These are phyloP conservation scores for Zapus hudsonius DNA, from an alignment of 2,113 vertebrate genomes.

Conservation along the genomic window DNA sequence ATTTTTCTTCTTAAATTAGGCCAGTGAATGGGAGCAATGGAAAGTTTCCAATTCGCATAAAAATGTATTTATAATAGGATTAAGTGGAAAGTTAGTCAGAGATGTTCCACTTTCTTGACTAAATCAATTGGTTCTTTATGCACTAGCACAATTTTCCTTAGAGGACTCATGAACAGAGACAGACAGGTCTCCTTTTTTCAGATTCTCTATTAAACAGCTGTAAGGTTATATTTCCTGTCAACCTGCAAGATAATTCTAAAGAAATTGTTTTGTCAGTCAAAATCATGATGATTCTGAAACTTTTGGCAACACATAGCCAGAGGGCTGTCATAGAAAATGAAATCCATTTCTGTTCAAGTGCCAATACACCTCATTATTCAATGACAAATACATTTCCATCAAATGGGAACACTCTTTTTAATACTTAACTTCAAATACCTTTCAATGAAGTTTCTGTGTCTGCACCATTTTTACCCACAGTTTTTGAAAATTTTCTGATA, in stretches of 20 bases:
- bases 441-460: neutral
- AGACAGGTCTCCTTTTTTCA: neutral
- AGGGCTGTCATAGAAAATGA: neutral
- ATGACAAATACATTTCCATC: slow-evolving; percentile 4
- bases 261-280: slow-evolving; percentile 66
- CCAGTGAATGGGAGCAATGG: neutral
- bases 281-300: slow-evolving; percentile 43
- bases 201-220: slow-evolving; percentile 56
- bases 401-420: neutral
- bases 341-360: slow-evolving; percentile 20
- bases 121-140: slow-evolving; percentile 52
- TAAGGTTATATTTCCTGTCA: slow-evolving; percentile 64
- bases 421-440: neutral
- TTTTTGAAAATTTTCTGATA: no score
- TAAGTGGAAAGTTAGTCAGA: slow-evolving; percentile 43
- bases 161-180: slow-evolving; percentile 40
- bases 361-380: neutral
- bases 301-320: slow-evolving; percentile 5
- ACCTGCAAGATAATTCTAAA: slow-evolving; percentile 23
- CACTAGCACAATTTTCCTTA: slow-evolving; percentile 18
- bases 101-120: slow-evolving; percentile 43
- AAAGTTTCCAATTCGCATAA: neutral
- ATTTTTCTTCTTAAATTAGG: neutral
- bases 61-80: neutral
- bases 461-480: neutral